phyloP scores from a whole-genome alignment of 2,797 vertebrate genomes.

The Myoxocephalus aenaeus region DNA sequence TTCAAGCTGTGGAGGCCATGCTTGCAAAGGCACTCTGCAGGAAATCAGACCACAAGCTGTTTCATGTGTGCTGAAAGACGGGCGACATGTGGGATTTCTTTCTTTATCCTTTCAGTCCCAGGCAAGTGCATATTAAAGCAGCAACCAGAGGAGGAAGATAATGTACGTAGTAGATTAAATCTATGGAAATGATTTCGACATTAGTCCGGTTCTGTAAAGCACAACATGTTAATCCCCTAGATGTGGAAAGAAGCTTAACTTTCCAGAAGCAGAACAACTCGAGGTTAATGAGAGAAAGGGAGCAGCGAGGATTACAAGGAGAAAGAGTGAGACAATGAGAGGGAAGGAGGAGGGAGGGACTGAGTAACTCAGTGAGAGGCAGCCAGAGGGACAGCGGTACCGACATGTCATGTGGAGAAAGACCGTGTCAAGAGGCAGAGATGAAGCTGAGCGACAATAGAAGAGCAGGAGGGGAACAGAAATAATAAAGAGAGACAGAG shows the following conservation, averaged over 20 bases:
- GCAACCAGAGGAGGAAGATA: background rate
- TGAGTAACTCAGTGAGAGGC: slow-evolving; percentile 43
- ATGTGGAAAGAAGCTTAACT: slow-evolving; percentile 56
- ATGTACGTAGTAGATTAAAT: slow-evolving; percentile 9
- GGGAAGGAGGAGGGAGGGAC: slow-evolving; percentile 17
- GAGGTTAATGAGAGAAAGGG: slow-evolving; percentile 52
- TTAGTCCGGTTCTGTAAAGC: slow-evolving; percentile 14
- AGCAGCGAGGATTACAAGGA: slow-evolving; percentile 50
- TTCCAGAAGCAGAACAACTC: slow-evolving; percentile 37
- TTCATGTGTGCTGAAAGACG: background rate
- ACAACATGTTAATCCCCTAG: slow-evolving; percentile 40
- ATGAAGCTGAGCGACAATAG: slow-evolving; percentile 50
- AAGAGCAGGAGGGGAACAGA: slow-evolving; percentile 24
- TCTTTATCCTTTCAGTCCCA: slow-evolving; percentile 1
- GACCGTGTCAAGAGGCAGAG: slow-evolving; percentile 53
- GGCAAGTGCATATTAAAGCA: slow-evolving; percentile 9
- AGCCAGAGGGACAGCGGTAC: slow-evolving; percentile 30
- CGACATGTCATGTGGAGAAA: slow-evolving; percentile 34
- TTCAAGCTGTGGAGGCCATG: background rate
- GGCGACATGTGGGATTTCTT: background rate
- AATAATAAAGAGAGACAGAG: background rate
- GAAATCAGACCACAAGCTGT: background rate
- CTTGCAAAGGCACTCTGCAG: background rate
- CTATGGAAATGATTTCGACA: slow-evolving; percentile 25
- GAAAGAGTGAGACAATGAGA: slow-evolving; percentile 22